Conservation (phyloP, 2,113 vertebrate genomes). For the Myiozetetes cayanensis region DNA sequence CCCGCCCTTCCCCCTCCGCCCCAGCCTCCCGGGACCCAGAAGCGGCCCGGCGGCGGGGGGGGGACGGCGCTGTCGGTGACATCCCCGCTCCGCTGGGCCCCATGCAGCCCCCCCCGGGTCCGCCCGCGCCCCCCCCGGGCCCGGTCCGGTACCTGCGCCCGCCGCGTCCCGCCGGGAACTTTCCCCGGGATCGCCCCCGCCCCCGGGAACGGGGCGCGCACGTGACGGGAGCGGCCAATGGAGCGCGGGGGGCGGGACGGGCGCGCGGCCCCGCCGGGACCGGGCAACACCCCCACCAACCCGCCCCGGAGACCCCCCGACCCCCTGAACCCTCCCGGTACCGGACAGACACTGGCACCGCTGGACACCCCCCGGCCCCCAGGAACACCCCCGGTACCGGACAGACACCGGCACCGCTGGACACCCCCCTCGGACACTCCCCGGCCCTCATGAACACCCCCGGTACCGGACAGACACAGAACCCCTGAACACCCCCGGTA, state of each 20-base stretch:
- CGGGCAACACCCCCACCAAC: not conserved
- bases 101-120: not conserved
- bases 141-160: not conserved
- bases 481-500: not conserved
- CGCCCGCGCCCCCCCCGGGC: not conserved
- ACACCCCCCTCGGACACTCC: no score
- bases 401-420: not conserved
- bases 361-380: not conserved
- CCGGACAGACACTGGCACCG: not conserved
- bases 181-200: not conserved
- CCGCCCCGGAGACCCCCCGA: no score
- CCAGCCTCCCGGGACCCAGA: not conserved
- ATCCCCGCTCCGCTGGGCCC: no score
- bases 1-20: no score
- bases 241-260: not conserved
- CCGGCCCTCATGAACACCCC: not conserved
- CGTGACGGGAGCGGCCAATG: not conserved
- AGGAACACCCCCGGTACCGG: not conserved
- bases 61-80: no score
- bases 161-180: not conserved
- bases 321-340: not conserved
- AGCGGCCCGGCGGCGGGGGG: no score
- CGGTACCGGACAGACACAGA: not conserved
- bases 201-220: not conserved
- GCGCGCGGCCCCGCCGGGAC: not conserved